Base-by-base conservation (phyloP, 2,888 invertebrate genomes). In the Tricholauxania praeusta region DNA sequence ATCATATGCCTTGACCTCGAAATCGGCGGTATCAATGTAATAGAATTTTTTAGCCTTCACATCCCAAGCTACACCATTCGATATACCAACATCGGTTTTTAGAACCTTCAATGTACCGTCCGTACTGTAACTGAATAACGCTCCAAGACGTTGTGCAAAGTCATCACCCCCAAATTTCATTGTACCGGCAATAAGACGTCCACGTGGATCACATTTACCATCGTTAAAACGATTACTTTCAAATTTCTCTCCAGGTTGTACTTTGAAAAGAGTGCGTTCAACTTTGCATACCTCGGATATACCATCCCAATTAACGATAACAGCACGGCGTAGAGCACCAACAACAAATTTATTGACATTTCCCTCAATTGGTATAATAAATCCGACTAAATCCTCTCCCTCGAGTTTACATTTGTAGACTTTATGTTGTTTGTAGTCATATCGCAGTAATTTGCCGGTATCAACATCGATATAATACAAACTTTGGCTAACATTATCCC, bases 141-240 rank as follows among this genome's bases (percentile, higher is more conserved):
- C n/a, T n/a, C n/a, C n/a, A n/a, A n/a, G 82, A 62, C 86, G 84
- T 72, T 81, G 80, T 8, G 80, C 79, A 70, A 85, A 86, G 72
- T 85, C 83, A 72, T 84, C 83, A 48, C 83, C 83, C 57, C 82
- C 79, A 76, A 82, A 83, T 22, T 81, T 81, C 86, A 87, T 86
- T 48, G 88, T 88, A 86, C 94, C 94, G 79, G 92, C 92, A 89
- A 92, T 94, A 39, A 95, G 88, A 66, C 94, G 88, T 6, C 95
- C 95, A 12, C 87, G 85, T 14, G 92, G 91, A 83, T 95, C 94
- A 51, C 93, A 92, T 87, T 95, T 95, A 48, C 91, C 94, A 82
- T 95, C 95, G 80, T 95, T 95, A 82, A 94, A 90, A 79, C 93
- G 89, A 83, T 93, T 93, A 12, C 80, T 87, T 1, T 82, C 77